phyloP scores from a whole-genome alignment of 1,140 invertebrate genomes.

The Drosophila kurseongensis region DNA sequence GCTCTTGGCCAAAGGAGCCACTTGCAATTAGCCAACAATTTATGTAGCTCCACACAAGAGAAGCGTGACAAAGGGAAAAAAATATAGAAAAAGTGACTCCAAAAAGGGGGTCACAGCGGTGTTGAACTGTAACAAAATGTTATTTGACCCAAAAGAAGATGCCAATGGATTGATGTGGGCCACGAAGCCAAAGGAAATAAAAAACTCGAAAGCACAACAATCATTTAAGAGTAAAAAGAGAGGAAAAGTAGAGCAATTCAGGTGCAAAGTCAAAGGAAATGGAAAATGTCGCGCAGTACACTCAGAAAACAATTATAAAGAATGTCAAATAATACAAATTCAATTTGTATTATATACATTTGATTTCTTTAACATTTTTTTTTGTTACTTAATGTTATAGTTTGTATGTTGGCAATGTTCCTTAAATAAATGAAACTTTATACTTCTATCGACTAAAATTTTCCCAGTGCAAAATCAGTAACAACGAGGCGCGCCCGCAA shows the following conservation, averaged over 20 bases:
- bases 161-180: conserved; percentile 47
- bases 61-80: conserved; percentile 15
- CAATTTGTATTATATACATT: neutral
- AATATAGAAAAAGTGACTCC: neutral
- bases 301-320: neutral
- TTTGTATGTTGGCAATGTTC: neutral
- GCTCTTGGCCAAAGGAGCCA: conserved; percentile 44
- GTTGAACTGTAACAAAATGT: conserved; percentile 27
- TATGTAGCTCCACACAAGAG: conserved; percentile 61
- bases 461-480: neutral
- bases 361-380: neutral
- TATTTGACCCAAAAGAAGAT: conserved; percentile 8
- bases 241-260: neutral
- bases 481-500: conserved; percentile 42
- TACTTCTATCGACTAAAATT: neutral
- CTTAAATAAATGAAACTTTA: too few species aligned
- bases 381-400: too few species aligned
- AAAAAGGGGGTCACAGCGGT: conserved; percentile 3
- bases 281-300: conserved; percentile 35
- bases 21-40: conserved; percentile 77
- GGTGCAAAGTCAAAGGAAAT: conserved; percentile 32
- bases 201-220: conserved; percentile 20
- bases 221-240: neutral
- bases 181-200: conserved; percentile 34
- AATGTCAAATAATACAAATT: too few species aligned